A percentile compares a stretch with the other conserved stretches of the same genome.
Conservation (phyloP, 2,888 invertebrate genomes). For the Plagodis dolabraria region DNA sequence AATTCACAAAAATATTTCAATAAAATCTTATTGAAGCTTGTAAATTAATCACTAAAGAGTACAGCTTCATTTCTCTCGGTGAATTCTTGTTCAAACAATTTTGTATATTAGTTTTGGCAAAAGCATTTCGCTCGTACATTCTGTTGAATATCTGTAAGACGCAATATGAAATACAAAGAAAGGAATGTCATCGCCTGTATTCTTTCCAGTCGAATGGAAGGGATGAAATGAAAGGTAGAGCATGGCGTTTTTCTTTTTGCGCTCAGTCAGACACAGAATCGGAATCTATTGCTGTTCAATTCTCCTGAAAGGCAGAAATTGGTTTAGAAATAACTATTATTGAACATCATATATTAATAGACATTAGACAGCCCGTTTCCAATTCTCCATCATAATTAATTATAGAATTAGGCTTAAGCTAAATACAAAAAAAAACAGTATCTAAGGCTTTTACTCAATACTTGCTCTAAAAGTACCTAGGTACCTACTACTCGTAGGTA, state of each 20-base stretch:
- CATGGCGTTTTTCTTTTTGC: constrained; percentile 43
- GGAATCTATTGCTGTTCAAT: constrained; percentile 42
- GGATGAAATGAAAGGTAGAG: constrained; percentile 42
- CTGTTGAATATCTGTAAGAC: constrained; percentile 40
- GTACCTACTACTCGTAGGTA: too few relatives aligned
- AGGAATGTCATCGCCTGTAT: constrained; percentile 43
- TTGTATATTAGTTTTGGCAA: constrained; percentile 40
- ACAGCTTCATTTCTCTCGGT: constrained; percentile 4
- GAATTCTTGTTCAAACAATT: constrained; percentile 33
- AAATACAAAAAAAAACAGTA: too few relatives aligned
- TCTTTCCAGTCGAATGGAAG: constrained; percentile 46
- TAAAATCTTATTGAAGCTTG: neutral
- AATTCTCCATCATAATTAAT: too few relatives aligned
- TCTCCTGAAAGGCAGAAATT: constrained; percentile 7
- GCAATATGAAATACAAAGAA: constrained; percentile 38
- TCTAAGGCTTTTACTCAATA: too few relatives aligned
- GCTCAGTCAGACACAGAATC: constrained; percentile 41
- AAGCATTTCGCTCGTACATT: constrained; percentile 26
- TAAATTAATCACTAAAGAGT: constrained; percentile 2
- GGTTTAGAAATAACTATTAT: constrained; percentile 2
- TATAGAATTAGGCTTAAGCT: too few relatives aligned
- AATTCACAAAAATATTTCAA: neutral
- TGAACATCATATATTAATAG: neutral
- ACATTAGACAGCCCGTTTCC: too few relatives aligned
- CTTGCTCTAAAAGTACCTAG: too few relatives aligned